Base-by-base conservation (phyloP, 2,888 invertebrate genomes). In the Andrena hattorfiana region DNA sequence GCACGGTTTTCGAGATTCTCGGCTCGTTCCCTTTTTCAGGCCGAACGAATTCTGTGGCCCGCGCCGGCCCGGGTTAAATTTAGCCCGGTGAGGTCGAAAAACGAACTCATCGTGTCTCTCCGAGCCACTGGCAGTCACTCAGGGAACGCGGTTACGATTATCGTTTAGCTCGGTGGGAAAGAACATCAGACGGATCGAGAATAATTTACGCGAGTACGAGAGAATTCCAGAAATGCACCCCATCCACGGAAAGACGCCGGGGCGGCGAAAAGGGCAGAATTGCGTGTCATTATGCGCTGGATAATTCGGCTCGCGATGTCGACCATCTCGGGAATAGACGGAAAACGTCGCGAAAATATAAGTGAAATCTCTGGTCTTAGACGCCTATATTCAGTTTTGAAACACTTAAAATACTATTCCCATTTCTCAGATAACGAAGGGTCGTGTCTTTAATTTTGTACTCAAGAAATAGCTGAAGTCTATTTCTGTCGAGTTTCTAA, bases 81-180 rank as follows among this genome's bases (percentile, higher is more conserved):
- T 92, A 91, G 90, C 62, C 87, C 85, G 83, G 74, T 86, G 85
- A 83, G 86, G 87, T 86, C 89, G 89, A 85, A 88, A 90, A 89
- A 89, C 87, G 90, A 89, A 87, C 88, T 82, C 88, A 73, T 80
- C 74, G 69, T 67, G 79, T 79, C 84, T 83, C 83, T 69, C 83
- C 72, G 76, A 83, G 83, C 79, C 54, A 56, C 72, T 72, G 71
- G 42, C 68, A 75, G 75, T 78, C 75, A 83, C 83, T 83, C 42
- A 54, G 75, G 78, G 63, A 74, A 74, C 77, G 20, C 60, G 70
- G 81, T 81, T 81, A 81, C 81, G 81, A 59, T 68, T 81, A 76
- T 83, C 82, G 71, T 42, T 49, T 63, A 13, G n/a, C 32, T 20
- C 30, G 49, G 7, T 32, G 62, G 70, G 67, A 75, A 80, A 42